Conservation (phyloP, 2,113 vertebrate species). For the Eupsittula cactorum region DNA sequence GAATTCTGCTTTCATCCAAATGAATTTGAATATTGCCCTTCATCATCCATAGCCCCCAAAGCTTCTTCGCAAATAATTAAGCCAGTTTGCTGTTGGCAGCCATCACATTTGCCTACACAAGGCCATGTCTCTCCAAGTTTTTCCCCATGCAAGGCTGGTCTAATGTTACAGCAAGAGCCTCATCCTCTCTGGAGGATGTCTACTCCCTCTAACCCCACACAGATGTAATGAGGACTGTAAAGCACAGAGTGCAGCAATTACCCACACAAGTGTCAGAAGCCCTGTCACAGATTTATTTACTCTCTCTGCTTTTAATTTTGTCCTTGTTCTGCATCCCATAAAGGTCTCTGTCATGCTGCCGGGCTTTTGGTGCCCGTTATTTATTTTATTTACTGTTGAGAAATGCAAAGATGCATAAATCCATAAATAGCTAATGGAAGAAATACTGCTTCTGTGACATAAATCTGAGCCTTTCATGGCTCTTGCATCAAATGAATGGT, state of each 20-base stretch:
- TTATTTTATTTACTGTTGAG: conserved; percentile 54
- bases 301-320: conserved; percentile 21
- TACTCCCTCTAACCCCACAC: neutral
- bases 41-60: neutral
- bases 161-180: neutral
- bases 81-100: neutral
- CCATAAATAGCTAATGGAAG: conserved; percentile 20
- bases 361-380: neutral
- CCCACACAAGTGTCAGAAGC: neutral
- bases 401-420: conserved; percentile 43
- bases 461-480: neutral
- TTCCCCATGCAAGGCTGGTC: neutral
- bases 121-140: neutral
- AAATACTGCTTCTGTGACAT: neutral
- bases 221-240: neutral
- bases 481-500: conserved; percentile 9
- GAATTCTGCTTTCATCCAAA: neutral
- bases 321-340: neutral
- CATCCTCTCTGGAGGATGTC: neutral
- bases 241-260: conserved; percentile 9
- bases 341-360: neutral
- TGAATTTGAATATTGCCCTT: neutral
- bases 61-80: neutral
- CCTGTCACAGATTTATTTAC: neutral
- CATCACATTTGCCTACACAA: neutral